Evolutionary conservation across 35 echinoderm and acorn worm species (phyloP).

Genomic region (Acanthaster planci): DNA sequence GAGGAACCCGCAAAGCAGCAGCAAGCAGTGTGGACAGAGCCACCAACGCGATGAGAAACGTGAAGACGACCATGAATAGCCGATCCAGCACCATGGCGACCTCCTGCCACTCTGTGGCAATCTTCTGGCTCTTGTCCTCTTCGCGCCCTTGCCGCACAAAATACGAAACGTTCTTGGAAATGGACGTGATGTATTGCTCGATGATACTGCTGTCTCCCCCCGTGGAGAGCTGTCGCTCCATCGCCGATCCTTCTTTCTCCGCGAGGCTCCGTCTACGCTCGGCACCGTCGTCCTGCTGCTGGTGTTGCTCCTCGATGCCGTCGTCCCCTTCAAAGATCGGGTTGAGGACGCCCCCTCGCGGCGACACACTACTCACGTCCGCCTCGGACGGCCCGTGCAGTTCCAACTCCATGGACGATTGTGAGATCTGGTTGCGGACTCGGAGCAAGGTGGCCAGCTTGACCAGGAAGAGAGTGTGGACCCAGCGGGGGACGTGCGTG

Average conservation of each 20-base stretch:
- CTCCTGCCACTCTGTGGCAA: constrained; percentile 69
- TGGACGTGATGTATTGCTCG: constrained; percentile 51
- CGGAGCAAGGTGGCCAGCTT: constrained; percentile 36
- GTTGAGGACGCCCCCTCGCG: constrained; percentile 56
- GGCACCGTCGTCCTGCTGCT: background rate
- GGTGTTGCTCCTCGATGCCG: constrained; percentile 38
- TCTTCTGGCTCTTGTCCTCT: constrained; percentile 46
- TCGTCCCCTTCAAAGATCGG: constrained; percentile 83
- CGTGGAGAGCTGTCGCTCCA: background rate
- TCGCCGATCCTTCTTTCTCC: background rate
- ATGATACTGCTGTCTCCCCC: constrained; percentile 27
- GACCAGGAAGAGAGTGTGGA: constrained; percentile 51
- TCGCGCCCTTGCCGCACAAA: constrained; percentile 44
- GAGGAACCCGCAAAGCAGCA: constrained; percentile 10
- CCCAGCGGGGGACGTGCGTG: constrained; percentile 55
- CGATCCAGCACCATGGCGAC: constrained; percentile 73
- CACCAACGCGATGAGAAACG: constrained; percentile 2
- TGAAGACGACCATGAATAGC: constrained; percentile 50
- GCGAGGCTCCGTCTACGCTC: constrained; percentile 7
- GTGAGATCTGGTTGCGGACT: constrained; percentile 30
- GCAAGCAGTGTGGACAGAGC: constrained; percentile 26
- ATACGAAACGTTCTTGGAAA: constrained; percentile 42
- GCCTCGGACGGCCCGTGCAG: constrained; percentile 27
- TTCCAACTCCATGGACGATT: constrained; percentile 52
- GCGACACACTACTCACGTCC: background rate